A percentile compares a stretch with the other conserved stretches of the same genome.
Conservation (phyloP, 2,113 vertebrate species). For the Nesoenas mayeri region DNA sequence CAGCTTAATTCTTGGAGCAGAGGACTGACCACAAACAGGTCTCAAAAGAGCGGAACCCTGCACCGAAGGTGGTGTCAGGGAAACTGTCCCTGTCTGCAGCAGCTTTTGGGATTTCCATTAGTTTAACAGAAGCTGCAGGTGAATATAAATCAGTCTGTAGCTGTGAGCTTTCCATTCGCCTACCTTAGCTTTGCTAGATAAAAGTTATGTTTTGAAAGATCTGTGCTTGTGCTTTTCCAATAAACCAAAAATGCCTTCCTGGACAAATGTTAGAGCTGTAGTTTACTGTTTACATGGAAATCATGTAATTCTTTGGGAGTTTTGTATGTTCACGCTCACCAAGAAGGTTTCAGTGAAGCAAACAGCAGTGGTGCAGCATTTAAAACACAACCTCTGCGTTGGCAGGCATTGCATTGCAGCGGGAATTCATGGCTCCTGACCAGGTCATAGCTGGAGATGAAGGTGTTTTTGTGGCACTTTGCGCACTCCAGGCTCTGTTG, state of each 20-base stretch:
- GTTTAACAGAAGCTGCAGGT: not conserved
- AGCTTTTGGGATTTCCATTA: not conserved
- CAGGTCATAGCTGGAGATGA: not conserved
- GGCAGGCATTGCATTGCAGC: not conserved
- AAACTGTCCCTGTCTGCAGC: not conserved
- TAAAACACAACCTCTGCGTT: not conserved
- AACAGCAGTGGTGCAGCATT: no score
- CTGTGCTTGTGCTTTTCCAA: not conserved
- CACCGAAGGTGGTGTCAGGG: accelerated
- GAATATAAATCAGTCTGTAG: not conserved
- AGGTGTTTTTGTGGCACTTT: not conserved
- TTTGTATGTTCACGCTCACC: no score
- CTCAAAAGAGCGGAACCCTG: not conserved
- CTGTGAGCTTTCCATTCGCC: not conserved
- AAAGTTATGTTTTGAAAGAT: not conserved
- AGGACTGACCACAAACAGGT: not conserved
- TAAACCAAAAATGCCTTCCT: not conserved
- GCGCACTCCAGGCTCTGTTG: not conserved
- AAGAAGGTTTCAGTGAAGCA: not conserved
- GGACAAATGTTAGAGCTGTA: not conserved
- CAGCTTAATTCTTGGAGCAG: not conserved
- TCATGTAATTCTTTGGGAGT: no score
- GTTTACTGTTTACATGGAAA: not conserved
- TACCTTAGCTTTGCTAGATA: not conserved
- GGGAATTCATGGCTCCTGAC: not conserved